Base-by-base conservation (phyloP, 2,888 invertebrate species). In the Alloplasta piceator region DNA sequence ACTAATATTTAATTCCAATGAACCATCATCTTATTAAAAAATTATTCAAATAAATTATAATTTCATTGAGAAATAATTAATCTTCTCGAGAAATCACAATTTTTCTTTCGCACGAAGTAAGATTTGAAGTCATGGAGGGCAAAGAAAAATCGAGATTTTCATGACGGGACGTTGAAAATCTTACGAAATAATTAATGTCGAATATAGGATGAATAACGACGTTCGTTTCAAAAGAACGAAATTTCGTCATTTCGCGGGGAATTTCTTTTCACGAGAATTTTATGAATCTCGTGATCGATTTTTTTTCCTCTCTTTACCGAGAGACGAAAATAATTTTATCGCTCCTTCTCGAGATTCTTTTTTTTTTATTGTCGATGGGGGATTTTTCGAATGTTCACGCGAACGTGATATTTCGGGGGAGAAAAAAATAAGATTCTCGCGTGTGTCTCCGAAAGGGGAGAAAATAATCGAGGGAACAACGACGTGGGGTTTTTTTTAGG, bases 301-400 rank as follows among this genome's bases (percentile, higher is more conserved):
- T 0, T 70, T 67, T 41, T 38, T 9, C n/a, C n/a, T n/a, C n/a
- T 60, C 6, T 38, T 10, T 48, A n/a, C n/a, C 26, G 48, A 58
- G 38, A 14, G 70, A 14, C 43, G 43, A 66, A 38, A 38, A 74
- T 50, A 74, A 67, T 60, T 67, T 61, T 52, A 39, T 66, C 60
- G 61, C 38, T 60, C 56, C 38, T 12, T 26, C 4, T 6, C 43
- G 56, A 46, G 39, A 70, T 48, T 48, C 48, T 50, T 50, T 12
- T 52, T 52, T 52, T 52, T 52, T 52, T 14, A 6, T 14, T n/a
- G 1, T 16, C 10, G 46, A 48, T 12, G 70, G 48, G 58, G 48
- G 58, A 70, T 70, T 70, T 26, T 26, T 46, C 38, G 56, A n/a
- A 3, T 6, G 5, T 41, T 26, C 9, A n/a, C 58, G 5, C 50